These are phyloP conservation scores for Panopea generosa DNA, from an alignment of 2,888 invertebrate species.

Conservation along the genomic window DNA sequence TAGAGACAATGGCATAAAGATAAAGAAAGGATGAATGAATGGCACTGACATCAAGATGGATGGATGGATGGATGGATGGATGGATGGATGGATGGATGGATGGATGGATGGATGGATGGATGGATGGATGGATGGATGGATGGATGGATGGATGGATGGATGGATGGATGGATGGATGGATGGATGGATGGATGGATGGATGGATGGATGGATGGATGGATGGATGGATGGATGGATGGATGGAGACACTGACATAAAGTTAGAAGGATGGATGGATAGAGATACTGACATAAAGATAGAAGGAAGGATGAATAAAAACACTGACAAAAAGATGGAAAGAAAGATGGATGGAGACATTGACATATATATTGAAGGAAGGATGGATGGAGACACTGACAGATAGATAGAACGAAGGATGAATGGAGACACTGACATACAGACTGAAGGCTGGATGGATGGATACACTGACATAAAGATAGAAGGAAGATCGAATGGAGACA, in stretches of 20 bases:
- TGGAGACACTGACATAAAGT: background rate
- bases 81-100: slow-evolving; percentile 14
- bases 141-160: slow-evolving; percentile 14
- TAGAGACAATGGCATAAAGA: no score
- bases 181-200: slow-evolving; percentile 14
- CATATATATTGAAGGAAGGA: slow-evolving; percentile 1
- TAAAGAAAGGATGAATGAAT: no score
- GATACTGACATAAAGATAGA: no score
- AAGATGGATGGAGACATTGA: slow-evolving; percentile 4
- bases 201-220: slow-evolving; percentile 14
- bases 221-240: slow-evolving; percentile 14
- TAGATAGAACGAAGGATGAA: slow-evolving; percentile 5
- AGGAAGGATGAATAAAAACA: slow-evolving; percentile 1
- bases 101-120: slow-evolving; percentile 14
- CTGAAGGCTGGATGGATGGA: slow-evolving; percentile 7
- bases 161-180: slow-evolving; percentile 14
- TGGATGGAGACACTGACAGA: slow-evolving; percentile 5
- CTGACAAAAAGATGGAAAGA: slow-evolving; percentile 1
- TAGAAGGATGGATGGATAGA: slow-evolving; percentile 9
- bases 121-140: slow-evolving; percentile 14
- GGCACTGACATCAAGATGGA: no score
- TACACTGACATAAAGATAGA: background rate
- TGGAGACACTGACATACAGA: background rate
- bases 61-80: slow-evolving; percentile 14
- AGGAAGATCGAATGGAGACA: background rate